A percentile compares a stretch with the other conserved stretches of the same genome.
Conservation (phyloP, 2,888 invertebrate genomes). For the Trissolcus brochymenae region DNA sequence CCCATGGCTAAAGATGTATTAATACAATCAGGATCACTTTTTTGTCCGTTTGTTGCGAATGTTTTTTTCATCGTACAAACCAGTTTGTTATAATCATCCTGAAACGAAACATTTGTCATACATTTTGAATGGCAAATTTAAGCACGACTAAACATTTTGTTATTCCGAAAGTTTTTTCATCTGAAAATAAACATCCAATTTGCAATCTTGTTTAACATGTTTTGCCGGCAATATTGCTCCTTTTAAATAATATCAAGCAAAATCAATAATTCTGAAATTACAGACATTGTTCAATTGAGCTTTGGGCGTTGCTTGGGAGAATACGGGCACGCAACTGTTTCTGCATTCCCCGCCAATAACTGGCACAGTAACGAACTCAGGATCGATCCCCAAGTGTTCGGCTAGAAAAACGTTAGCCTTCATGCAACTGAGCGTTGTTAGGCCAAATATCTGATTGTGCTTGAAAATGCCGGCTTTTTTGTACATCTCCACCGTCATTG, state of each 20-base stretch:
- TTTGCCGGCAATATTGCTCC: neutral
- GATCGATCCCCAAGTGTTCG: constrained; percentile 80
- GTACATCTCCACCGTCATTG: constrained; percentile 82
- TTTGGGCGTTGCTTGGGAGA: constrained; percentile 83
- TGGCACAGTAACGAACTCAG: constrained; percentile 83
- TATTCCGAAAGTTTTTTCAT: neutral
- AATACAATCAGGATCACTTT: neutral
- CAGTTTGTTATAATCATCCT: constrained; percentile 76
- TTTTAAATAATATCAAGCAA: neutral
- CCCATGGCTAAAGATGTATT: constrained; percentile 81
- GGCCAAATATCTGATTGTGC: constrained; percentile 82
- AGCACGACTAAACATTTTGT: no score
- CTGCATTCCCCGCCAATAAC: constrained; percentile 87
- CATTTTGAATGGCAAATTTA: no score
- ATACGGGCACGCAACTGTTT: constrained; percentile 85
- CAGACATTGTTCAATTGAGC: constrained; percentile 72
- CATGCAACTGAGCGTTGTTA: constrained; percentile 85
- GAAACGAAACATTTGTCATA: constrained; percentile 3
- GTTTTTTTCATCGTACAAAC: constrained; percentile 77
- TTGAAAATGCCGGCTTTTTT: constrained; percentile 82
- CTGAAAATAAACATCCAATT: neutral
- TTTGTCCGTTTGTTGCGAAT: constrained; percentile 60
- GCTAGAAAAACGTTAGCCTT: constrained; percentile 87
- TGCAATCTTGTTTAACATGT: neutral
- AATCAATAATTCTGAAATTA: neutral